Conservation (phyloP, 2,797 vertebrate genomes). For the Sciurus vulgaris region DNA sequence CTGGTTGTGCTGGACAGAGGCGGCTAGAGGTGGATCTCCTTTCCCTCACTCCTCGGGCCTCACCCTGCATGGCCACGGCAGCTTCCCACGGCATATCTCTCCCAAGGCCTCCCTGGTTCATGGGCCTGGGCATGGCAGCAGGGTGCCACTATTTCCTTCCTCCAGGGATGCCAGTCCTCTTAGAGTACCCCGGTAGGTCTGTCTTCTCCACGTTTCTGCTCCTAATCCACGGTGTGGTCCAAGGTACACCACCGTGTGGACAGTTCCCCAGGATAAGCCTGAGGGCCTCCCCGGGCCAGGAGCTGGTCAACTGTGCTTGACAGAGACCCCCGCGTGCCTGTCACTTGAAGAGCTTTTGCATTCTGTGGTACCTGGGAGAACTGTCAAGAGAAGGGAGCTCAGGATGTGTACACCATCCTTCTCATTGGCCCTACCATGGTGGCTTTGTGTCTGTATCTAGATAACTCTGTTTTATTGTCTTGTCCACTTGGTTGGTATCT, state of each 20-base stretch:
- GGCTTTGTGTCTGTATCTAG: not conserved
- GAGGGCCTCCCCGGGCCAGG: too few species aligned
- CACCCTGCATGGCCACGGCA: rapidly evolving
- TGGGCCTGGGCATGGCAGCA: not conserved
- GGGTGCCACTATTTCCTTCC: not conserved
- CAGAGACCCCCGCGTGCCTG: not conserved
- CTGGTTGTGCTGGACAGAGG: not conserved
- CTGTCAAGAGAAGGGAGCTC: not conserved
- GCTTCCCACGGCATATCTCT: not conserved
- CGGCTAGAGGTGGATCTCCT: not conserved
- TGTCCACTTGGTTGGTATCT: not conserved
- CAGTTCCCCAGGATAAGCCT: not conserved
- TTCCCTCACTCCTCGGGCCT: not conserved
- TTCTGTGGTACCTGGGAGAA: not conserved
- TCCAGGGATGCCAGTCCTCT: not conserved
- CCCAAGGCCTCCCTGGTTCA: not conserved
- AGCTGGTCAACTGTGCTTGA: not conserved
- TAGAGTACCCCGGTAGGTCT: rapidly evolving
- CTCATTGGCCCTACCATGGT: rapidly evolving
- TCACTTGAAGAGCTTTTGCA: not conserved
- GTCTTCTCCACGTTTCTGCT: not conserved
- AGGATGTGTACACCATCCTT: rapidly evolving
- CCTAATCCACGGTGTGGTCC: rapidly evolving
- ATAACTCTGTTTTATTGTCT: not conserved
- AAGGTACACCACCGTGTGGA: rapidly evolving